phyloP scores from a whole-genome alignment of 2,113 vertebrate genomes.

The Panthera leo region DNA sequence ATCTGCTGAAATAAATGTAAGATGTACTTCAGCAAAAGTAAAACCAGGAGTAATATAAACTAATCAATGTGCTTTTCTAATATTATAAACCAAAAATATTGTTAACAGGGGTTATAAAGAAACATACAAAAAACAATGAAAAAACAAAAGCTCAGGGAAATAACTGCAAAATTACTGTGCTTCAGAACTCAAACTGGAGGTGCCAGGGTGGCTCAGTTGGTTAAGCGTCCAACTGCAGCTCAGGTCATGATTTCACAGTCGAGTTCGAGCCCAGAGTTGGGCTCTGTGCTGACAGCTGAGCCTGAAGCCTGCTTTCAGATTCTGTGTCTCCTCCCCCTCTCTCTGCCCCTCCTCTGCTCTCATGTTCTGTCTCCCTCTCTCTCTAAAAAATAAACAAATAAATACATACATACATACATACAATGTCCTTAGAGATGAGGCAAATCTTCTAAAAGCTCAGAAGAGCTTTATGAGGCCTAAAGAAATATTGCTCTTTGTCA shows the following conservation, averaged over 20 bases:
- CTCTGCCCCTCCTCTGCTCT: too few relatives aligned
- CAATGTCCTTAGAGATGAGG: not conserved
- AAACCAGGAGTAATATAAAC: not conserved
- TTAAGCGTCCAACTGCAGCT: too few relatives aligned
- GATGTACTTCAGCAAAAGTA: not conserved
- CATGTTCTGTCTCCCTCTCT: too few relatives aligned
- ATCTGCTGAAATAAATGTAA: not conserved
- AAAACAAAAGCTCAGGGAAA: not conserved
- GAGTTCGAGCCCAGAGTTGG: too few relatives aligned
- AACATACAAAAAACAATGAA: not conserved
- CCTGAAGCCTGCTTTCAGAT: too few relatives aligned
- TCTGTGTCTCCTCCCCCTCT: too few relatives aligned
- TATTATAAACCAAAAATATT: not conserved
- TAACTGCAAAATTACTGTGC: slow-evolving; percentile 4
- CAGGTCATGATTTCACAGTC: too few relatives aligned
- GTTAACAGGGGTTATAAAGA: not conserved
- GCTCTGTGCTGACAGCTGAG: too few relatives aligned
- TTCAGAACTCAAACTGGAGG: not conserved
- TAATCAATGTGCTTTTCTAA: not conserved
- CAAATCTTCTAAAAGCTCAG: not conserved
- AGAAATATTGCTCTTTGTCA: not conserved
- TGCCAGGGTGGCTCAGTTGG: too few relatives aligned
- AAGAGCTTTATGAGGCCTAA: not conserved
- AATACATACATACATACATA: too few relatives aligned
- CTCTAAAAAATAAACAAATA: too few relatives aligned